Base-by-base conservation (phyloP, 2,888 invertebrate genomes). In the Shargacucullia verbasci region DNA sequence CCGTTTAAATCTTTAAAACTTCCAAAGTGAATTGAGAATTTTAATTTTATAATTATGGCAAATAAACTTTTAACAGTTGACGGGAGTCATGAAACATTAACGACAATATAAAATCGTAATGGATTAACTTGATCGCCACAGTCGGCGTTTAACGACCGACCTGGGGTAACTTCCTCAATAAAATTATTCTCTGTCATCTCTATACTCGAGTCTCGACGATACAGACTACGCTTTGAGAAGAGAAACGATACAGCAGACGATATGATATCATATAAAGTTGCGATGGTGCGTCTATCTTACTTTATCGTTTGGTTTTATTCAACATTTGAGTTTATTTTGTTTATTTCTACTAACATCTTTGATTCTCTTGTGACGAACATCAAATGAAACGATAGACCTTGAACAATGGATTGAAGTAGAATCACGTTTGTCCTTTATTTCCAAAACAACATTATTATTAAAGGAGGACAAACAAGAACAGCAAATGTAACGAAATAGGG, bases 101-200 rank as follows among this genome's bases (percentile, higher is more conserved):
- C 87, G 90, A 88, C 84, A 83, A 74, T 87, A 92, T 92, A 91
- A 92, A 92, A 91, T 87, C 75, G 87, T 92, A 92, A 92, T 91
- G 91, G 89, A 90, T 91, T 86, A 89, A 89, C 83, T 89, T 86
- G 89, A 91, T 91, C 86, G 88, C 83, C 84, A 79, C 84, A 85
- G 85, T 82, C 84, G 82, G 70, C 82, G 79, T 87, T 89, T 91
- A 90, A 92, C 88, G 90, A 89, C 80, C 88, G 83, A 78, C 85
- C 86, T 79, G 88, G 80, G 86, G 82, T 81, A 82, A 89, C 91
- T 92, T 92, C 92, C 93, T 91, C 92, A 89, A 92, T 93, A 92
- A 92, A 92, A 89, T 89, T 83, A 90, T 89, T 83, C 83, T 80
- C 83, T 85, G 83, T 83, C 83, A 80, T 81, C 78, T 74, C 67